These are phyloP conservation scores for Lepisosteus osseus DNA, from an alignment of 2,113 vertebrate genomes.

Conservation along the genomic window DNA sequence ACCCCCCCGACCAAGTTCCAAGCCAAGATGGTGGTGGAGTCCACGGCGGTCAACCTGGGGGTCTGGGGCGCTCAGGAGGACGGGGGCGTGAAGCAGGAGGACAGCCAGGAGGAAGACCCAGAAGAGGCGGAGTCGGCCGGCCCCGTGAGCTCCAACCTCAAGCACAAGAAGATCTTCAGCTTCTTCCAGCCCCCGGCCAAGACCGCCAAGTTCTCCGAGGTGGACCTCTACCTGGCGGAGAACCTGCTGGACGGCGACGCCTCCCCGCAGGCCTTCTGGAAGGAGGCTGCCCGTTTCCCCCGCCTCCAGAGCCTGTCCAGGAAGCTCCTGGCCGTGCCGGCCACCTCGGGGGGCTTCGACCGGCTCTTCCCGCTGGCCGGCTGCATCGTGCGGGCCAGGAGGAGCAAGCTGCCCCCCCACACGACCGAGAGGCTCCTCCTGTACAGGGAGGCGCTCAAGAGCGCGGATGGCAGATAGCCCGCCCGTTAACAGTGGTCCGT, in stretches of 20 bases:
- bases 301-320: conserved; percentile 48
- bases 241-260: conserved; percentile 33
- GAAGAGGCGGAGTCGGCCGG: conserved; percentile 1
- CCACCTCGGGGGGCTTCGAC: conserved; percentile 63
- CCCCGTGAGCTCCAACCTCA: conserved; percentile 31
- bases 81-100: conserved; percentile 14
- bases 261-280: conserved; percentile 53
- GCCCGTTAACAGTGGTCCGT: too few species aligned
- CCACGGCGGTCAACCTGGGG: conserved; percentile 19
- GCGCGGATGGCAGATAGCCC: conserved; percentile 31
- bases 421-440: conserved; percentile 65
- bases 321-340: conserved; percentile 55
- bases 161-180: conserved; percentile 49
- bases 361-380: conserved; percentile 57
- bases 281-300: conserved; percentile 48
- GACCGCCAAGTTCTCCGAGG: conserved; percentile 43
- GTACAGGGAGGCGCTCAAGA: conserved; percentile 52
- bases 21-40: conserved; percentile 42
- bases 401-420: conserved; percentile 57
- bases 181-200: conserved; percentile 45
- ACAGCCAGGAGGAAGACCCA: not conserved
- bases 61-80: conserved; percentile 7
- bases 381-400: conserved; percentile 56
- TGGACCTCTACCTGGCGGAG: conserved; percentile 57
- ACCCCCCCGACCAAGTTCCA: conserved; percentile 44